Evolutionary conservation across 2,888 invertebrate species (phyloP).

Genomic region (Limnephilus lunatus): DNA sequence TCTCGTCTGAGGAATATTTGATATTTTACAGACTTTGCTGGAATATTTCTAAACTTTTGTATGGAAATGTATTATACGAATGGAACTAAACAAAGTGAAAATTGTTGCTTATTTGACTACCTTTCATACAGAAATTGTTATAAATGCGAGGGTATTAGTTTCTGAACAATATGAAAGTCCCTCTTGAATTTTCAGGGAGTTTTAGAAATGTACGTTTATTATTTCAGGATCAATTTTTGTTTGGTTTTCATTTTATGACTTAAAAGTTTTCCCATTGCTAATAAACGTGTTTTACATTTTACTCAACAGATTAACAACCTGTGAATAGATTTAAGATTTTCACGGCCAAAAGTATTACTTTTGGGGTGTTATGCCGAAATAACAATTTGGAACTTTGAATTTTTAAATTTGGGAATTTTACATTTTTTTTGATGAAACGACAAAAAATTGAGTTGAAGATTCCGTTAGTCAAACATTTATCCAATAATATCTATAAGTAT

Average conservation of each 20-base stretch:
- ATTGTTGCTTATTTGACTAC: conserved; percentile 13
- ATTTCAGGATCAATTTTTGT: neutral
- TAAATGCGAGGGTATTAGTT: neutral
- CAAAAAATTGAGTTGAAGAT: no score
- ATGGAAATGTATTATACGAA: neutral
- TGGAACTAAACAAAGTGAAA: conserved; percentile 25
- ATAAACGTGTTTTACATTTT: no score
- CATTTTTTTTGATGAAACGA: no score
- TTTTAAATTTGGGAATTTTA: no score
- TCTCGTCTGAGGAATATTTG: conserved; percentile 21
- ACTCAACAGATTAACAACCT: no score
- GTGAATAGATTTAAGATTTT: no score
- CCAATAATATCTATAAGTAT: no score
- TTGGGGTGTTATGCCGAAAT: no score
- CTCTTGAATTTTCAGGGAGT: neutral
- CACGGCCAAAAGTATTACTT: no score
- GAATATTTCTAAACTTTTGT: conserved; percentile 25
- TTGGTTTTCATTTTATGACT: neutral
- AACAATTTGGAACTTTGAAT: no score
- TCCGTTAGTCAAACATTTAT: no score
- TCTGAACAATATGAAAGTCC: neutral
- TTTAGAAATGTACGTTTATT: conserved; percentile 18
- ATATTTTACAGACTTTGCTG: conserved; percentile 24
- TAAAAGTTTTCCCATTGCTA: neutral
- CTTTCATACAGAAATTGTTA: conserved; percentile 7